A percentile compares a stretch with the other conserved stretches of the same genome.
Conservation (phyloP, 2,888 invertebrate species). For the Archips xylosteana region DNA sequence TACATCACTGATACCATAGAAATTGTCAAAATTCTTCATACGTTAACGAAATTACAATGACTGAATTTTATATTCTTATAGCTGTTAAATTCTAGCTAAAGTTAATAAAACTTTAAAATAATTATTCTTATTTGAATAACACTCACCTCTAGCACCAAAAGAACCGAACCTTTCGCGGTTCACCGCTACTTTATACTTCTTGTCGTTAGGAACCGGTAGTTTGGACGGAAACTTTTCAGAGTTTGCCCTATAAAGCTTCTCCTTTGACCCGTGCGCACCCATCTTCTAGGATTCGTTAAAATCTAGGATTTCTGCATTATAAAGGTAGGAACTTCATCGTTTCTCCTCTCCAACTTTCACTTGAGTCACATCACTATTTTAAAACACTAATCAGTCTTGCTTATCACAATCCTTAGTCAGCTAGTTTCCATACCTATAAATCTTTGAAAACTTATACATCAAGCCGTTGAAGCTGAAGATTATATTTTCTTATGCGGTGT, state of each 20-base stretch:
- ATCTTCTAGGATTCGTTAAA: slow-evolving; percentile 83
- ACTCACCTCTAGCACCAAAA: slow-evolving; percentile 88
- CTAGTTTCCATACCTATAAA: slow-evolving; percentile 35
- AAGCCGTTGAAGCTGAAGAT: slow-evolving; percentile 22
- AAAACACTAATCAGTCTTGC: slow-evolving; percentile 47
- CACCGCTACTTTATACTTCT: slow-evolving; percentile 86
- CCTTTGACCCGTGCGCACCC: slow-evolving; percentile 92
- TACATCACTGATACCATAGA: too few species aligned
- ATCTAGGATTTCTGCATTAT: slow-evolving; percentile 62
- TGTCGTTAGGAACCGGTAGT: slow-evolving; percentile 83
- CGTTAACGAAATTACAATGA: background rate
- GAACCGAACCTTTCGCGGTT: slow-evolving; percentile 89
- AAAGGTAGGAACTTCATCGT: slow-evolving; percentile 59
- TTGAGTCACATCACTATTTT: slow-evolving; percentile 64
- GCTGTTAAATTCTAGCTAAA: background rate
- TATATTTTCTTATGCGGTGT: slow-evolving; percentile 50
- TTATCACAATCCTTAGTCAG: slow-evolving; percentile 45
- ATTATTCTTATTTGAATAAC: background rate
- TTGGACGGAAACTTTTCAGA: slow-evolving; percentile 87
- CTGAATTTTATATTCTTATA: background rate
- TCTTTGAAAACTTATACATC: slow-evolving; percentile 11
- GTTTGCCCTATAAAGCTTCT: slow-evolving; percentile 88
- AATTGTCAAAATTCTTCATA: too few species aligned
- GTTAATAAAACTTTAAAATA: background rate
- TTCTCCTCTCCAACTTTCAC: slow-evolving; percentile 51